Percentiles rank a stretch among this genome's conserved stretches.
Evolutionary conservation across 2,797 vertebrate species (phyloP).

Genomic region (Siniperca scherzeri): DNA sequence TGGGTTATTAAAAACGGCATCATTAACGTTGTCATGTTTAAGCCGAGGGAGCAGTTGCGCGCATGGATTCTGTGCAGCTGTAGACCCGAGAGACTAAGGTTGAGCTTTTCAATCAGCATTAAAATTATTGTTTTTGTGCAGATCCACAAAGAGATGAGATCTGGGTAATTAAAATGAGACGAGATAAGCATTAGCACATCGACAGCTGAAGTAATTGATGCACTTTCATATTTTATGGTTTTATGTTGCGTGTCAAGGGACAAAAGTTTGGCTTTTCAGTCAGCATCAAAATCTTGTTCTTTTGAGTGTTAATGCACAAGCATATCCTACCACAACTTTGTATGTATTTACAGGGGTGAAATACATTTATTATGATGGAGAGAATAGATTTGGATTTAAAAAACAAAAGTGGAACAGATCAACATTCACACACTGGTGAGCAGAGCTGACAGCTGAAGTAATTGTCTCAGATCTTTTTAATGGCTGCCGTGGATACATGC

Average conservation of each 20-base stretch:
- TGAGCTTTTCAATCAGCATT: slow-evolving; percentile 23
- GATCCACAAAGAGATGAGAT: slow-evolving; percentile 11
- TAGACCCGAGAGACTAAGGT: not conserved
- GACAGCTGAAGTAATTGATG: slow-evolving; percentile 7
- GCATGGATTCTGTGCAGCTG: slow-evolving; percentile 14
- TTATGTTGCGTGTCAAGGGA: not conserved
- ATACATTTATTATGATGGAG: not conserved
- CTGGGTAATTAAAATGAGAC: slow-evolving; percentile 30
- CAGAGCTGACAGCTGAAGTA: slow-evolving; percentile 44
- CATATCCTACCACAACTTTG: not conserved
- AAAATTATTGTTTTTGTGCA: slow-evolving; percentile 5
- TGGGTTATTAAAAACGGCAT: not conserved
- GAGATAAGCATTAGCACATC: not conserved
- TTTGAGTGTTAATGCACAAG: not conserved
- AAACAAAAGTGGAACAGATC: slow-evolving; percentile 7
- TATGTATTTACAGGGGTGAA: not conserved
- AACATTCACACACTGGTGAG: slow-evolving; percentile 23
- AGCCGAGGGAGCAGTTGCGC: not conserved
- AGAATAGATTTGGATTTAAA: not conserved
- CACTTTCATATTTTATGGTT: slow-evolving; percentile 14
- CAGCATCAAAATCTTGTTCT: not conserved
- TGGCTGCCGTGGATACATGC: slow-evolving; percentile 19
- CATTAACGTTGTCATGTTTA: not conserved
- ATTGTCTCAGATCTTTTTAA: slow-evolving; percentile 44
- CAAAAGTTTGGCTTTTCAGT: slow-evolving; percentile 8